Base-by-base conservation (phyloP, 2,113 vertebrate genomes). In the Cacatua alba region DNA sequence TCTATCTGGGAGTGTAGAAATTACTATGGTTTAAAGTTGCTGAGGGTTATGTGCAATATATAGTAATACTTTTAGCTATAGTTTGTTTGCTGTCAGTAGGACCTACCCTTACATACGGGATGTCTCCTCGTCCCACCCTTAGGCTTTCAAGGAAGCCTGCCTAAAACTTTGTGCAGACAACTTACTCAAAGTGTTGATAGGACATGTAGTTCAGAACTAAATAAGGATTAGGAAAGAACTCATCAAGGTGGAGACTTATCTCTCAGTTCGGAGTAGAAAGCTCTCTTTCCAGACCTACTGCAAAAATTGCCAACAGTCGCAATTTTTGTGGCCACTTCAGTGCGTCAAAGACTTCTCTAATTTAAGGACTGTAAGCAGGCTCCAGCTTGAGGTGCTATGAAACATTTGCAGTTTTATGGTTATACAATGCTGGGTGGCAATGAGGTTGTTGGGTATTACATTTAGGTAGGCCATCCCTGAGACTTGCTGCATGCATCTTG, bases 231-330 rank as follows among this genome's bases (percentile, higher is more conserved):
- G 51, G 69, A 29, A 78, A 70, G 77, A 68, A 23, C 7, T 75
- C 7, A 4, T n/a, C 19, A n/a, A 23, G 21, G 41, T 0, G 1
- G 60, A 70, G 53, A 28, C 28, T 41, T 69, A 4, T 0, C 6
- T 48, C n/a, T 31, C 20, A 19, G 29, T 26, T 79, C 11, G 29
- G 53, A 35, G 41, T 26, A 28, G 44, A 60, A 65, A 44, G 21
- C 63, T 90, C 8, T 51, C 5, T 48, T 94, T 83, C 8, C 46
- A 78, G 59, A 77, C 44, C 28, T 65, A 7, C 75, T 53, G 46
- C 49, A 62, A 62, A 72, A 57, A 43, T 76, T 78, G 28, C 69
- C 24, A 16, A 2, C 35, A 48, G 3, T 65, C 21, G 39, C 5
- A 39, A 14, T 44, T 92, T 88, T 49, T 51, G 17, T 67, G 28